phyloP scores from a whole-genome alignment of 1,140 invertebrate species.

The Diabrotica virgifera region DNA sequence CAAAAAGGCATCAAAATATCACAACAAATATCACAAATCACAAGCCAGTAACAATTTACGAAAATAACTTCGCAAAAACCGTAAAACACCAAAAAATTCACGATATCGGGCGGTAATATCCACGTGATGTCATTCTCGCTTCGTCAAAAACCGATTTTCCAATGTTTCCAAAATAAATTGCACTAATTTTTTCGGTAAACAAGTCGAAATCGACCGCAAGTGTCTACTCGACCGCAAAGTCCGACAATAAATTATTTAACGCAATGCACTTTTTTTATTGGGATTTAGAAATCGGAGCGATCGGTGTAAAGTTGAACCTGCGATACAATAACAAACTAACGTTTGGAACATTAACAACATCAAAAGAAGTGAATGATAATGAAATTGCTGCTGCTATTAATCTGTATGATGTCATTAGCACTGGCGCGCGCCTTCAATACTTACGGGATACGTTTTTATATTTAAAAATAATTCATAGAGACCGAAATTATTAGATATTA shows the following conservation, averaged over 20 bases:
- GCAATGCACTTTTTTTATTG: background rate
- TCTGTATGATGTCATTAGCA: constrained; percentile 11
- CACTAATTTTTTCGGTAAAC: no score
- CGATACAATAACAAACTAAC: background rate
- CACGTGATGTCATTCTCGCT: background rate
- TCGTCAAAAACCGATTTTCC: no score
- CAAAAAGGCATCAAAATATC: background rate
- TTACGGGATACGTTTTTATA: no score
- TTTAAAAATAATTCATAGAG: no score
- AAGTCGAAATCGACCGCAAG: no score
- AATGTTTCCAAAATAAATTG: no score
- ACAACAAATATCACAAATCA: background rate
- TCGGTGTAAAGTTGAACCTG: background rate
- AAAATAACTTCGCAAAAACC: no score
- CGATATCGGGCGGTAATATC: background rate
- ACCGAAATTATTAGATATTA: no score
- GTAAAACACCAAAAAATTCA: no score
- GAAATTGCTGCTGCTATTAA: constrained; percentile 11
- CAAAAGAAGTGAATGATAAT: constrained; percentile 10
- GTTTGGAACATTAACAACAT: background rate
- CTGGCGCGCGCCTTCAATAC: background rate
- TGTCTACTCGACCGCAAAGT: background rate
- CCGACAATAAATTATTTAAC: background rate
- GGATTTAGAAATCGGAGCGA: background rate
- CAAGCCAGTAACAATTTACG: background rate